A percentile compares a stretch with the other conserved stretches of the same genome.
Conservation (phyloP, 2,888 invertebrate species). For the Leucophora obtusa region DNA sequence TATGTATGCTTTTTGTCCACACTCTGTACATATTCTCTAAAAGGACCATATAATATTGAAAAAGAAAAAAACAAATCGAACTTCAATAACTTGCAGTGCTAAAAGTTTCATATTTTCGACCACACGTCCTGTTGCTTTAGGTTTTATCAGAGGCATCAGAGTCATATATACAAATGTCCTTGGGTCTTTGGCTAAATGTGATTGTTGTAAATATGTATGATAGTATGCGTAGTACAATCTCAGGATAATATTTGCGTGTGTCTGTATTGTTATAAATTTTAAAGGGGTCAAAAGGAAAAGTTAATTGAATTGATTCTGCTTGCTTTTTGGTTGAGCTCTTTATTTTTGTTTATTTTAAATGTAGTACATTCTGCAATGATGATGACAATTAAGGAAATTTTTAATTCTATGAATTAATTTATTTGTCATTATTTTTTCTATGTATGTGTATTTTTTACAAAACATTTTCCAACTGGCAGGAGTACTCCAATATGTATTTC, state of each 20-base stretch:
- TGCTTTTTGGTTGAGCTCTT: not conserved
- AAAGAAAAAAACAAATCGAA: not conserved
- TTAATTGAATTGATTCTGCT: slow-evolving; percentile 37
- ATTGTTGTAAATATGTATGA: not conserved
- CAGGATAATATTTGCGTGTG: not conserved
- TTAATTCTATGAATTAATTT: slow-evolving; percentile 29
- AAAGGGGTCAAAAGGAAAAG: slow-evolving; percentile 11
- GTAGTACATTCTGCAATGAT: too few relatives aligned
- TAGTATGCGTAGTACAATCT: not conserved
- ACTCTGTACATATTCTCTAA: not conserved
- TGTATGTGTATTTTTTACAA: not conserved
- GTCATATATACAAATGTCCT: slow-evolving; percentile 1
- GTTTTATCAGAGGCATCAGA: slow-evolving; percentile 32
- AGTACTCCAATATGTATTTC: too few relatives aligned
- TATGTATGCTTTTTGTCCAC: not conserved
- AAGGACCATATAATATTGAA: slow-evolving; percentile 6
- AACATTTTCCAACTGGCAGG: too few relatives aligned
- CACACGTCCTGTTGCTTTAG: slow-evolving; percentile 52
- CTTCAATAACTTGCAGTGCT: not conserved
- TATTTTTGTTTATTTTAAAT: not conserved
- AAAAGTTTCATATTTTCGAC: slow-evolving; percentile 34
- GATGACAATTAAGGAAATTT: slow-evolving; percentile 13
- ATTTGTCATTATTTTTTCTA: not conserved
- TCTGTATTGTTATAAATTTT: not conserved
- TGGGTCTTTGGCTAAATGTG: slow-evolving; percentile 7